phyloP scores from a whole-genome alignment of 2,113 vertebrate species.

The Plestiodon gilberti region DNA sequence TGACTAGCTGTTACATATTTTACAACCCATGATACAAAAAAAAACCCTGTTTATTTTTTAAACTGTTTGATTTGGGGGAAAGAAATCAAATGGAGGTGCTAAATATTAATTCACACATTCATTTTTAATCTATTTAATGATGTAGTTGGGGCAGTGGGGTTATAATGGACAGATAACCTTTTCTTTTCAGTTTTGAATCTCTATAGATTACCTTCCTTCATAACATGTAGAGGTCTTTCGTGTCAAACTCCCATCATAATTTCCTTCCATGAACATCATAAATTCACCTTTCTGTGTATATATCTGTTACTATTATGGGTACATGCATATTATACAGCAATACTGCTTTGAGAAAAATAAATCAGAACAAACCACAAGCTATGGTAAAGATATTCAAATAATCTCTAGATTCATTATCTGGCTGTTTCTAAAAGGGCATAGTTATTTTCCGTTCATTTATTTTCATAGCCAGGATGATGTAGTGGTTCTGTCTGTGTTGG shows the following conservation, averaged over 20 bases:
- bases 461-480: too few relatives aligned
- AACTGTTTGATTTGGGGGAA: neutral
- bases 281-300: conserved; percentile 17
- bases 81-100: neutral
- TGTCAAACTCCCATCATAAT: neutral
- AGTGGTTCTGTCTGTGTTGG: too few relatives aligned
- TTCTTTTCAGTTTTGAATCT: neutral
- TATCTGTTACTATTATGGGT: neutral
- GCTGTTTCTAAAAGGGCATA: conserved; percentile 11
- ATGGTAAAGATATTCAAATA: neutral
- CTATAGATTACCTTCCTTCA: neutral
- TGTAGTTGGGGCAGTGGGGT: neutral
- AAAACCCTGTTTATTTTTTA: neutral
- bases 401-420: neutral
- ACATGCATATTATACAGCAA: neutral
- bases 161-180: neutral
- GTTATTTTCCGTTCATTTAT: conserved; percentile 17
- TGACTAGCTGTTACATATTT: conserved; percentile 30
- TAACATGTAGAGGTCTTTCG: neutral
- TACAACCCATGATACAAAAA: conserved; percentile 11
- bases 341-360: conserved; percentile 24
- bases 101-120: neutral
- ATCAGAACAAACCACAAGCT: neutral
- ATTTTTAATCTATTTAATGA: neutral
- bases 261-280: conserved; percentile 3